phyloP scores from a whole-genome alignment of 2,797 vertebrate species.

The Craterocephalus amniculus region DNA sequence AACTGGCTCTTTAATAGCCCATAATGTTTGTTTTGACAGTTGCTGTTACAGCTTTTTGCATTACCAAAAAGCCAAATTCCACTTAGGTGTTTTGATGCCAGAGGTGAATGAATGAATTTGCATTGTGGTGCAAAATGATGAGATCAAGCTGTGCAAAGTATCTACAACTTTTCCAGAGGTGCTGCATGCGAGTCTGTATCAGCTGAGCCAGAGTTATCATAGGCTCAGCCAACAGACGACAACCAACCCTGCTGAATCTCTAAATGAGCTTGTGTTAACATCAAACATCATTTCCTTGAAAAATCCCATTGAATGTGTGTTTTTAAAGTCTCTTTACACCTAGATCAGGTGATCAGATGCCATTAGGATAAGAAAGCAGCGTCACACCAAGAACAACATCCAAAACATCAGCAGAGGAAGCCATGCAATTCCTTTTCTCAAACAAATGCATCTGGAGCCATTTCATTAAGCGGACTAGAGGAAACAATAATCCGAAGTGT shows the following conservation, averaged over 20 bases:
- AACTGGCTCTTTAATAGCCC: neutral
- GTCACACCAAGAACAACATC: too few relatives aligned
- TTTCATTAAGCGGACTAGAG: conserved; percentile 19
- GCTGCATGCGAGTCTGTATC: too few relatives aligned
- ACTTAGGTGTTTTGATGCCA: neutral
- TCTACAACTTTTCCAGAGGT: too few relatives aligned
- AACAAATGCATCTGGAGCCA: conserved; percentile 29
- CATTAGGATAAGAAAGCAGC: too few relatives aligned
- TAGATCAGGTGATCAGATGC: too few relatives aligned
- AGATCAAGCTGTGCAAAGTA: neutral
- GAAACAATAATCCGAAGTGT: conserved; percentile 28
- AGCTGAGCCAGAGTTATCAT: too few relatives aligned
- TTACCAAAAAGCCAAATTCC: neutral
- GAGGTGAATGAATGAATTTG: too few relatives aligned
- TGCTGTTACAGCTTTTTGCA: neutral
- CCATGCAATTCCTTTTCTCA: conserved; percentile 8
- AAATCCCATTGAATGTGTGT: neutral
- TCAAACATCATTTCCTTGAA: neutral
- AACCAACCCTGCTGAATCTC: too few relatives aligned
- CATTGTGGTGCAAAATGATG: neutral
- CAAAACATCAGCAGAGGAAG: neutral
- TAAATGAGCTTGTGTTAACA: neutral
- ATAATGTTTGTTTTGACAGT: neutral
- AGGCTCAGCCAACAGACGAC: too few relatives aligned
- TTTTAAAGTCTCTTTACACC: too few relatives aligned